A percentile compares a stretch with the other conserved stretches of the same genome.
Evolutionary conservation across 2,797 vertebrate species (phyloP).

Genomic region (Gymnoscopelus microlampas): DNA sequence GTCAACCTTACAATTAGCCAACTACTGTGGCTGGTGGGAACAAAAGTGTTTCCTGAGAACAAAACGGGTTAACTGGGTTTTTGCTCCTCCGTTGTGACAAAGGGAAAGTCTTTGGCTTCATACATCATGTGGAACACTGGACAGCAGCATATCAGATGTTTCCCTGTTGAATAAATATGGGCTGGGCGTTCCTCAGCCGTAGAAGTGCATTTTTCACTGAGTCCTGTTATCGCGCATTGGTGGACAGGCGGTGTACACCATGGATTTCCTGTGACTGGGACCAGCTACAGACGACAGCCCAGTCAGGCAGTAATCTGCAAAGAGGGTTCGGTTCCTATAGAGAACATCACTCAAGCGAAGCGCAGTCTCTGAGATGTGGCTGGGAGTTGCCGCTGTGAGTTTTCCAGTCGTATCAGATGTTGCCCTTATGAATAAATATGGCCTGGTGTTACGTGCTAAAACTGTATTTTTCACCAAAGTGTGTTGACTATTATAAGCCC

Average conservation of each 20-base stretch:
- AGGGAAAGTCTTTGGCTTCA: constrained; percentile 22
- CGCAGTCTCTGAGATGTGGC: constrained; percentile 29
- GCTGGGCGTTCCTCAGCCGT: neutral
- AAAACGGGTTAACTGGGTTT: constrained; percentile 15
- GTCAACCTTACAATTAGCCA: too few relatives aligned
- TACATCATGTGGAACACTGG: constrained; percentile 30
- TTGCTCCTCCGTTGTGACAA: constrained; percentile 15
- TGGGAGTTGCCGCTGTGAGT: constrained; percentile 12
- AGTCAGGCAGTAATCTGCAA: constrained; percentile 33
- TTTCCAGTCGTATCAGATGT: neutral
- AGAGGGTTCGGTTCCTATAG: constrained; percentile 28
- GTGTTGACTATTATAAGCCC: too few relatives aligned
- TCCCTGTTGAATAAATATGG: constrained; percentile 54
- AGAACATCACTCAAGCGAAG: constrained; percentile 45
- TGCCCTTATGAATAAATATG: too few relatives aligned
- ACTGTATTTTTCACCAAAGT: too few relatives aligned
- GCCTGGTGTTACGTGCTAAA: too few relatives aligned
- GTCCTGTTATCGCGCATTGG: constrained; percentile 24
- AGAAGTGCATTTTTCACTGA: constrained; percentile 38
- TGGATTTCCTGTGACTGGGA: constrained; percentile 42
- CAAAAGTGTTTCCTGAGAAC: constrained; percentile 7
- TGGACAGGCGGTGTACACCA: constrained; percentile 14
- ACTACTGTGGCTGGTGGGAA: too few relatives aligned
- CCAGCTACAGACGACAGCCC: constrained; percentile 42
- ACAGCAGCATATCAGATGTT: constrained; percentile 24